phyloP scores from a whole-genome alignment of 1,140 invertebrate genomes.

The Elysia chlorotica region DNA sequence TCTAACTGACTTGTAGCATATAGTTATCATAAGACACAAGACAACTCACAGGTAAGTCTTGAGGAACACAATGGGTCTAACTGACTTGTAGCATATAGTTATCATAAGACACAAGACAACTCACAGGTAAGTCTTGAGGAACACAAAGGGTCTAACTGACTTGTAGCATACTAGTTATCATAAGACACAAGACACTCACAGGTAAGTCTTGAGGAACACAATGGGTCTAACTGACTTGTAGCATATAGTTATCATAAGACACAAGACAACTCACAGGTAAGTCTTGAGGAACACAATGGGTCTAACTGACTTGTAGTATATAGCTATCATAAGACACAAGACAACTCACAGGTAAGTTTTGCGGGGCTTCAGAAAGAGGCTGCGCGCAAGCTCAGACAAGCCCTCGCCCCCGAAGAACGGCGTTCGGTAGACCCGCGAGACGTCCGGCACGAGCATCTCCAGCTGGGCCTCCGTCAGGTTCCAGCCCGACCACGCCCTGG shows the following conservation, averaged over 20 bases:
- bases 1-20: not conserved
- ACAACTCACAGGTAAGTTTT: slow-evolving; percentile 50
- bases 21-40: not conserved
- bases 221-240: not conserved
- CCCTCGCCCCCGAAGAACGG: slow-evolving; percentile 37
- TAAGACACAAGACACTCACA: not conserved
- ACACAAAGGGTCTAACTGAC: not conserved
- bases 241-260: slow-evolving; percentile 1
- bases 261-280: not conserved
- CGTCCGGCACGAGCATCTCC: slow-evolving; percentile 55
- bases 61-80: not conserved
- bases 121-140: not conserved
- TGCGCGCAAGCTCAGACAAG: slow-evolving; percentile 30
- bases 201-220: not conserved
- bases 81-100: not conserved
- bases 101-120: not conserved
- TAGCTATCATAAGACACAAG: not conserved
- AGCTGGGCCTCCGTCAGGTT: slow-evolving; percentile 15
- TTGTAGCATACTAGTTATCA: not conserved
- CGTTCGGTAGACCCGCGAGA: slow-evolving; percentile 49
- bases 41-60: not conserved
- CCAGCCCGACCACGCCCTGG: slow-evolving; percentile 55
- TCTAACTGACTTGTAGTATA: not conserved
- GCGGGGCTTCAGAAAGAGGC: slow-evolving; percentile 43
- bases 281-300: not conserved